Base-by-base conservation (phyloP, 2,113 vertebrate genomes). In the Chascanopsetta lugubris region DNA sequence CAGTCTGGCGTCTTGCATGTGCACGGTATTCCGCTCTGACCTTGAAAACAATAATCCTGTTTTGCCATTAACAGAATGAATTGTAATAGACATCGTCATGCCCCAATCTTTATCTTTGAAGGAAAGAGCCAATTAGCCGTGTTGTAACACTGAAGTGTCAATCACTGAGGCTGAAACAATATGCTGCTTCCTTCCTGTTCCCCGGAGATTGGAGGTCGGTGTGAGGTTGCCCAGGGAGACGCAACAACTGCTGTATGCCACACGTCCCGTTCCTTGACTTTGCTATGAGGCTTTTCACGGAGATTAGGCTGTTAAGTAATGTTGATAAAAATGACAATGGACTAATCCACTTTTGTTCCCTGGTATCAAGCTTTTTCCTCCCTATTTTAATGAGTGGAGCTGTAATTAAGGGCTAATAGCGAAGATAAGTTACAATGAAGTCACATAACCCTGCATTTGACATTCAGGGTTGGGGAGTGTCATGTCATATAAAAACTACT, bases 11-110 rank as follows among this genome's bases (percentile, higher is more conserved):
- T 60, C 18, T 47, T 74, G 58, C 49, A 76, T 53, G 50, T 18
- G 26, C 4, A 49, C 8, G 12, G 34, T 38, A n/a, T 26, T 57
- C 57, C 8, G 38, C 61, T 68, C 18, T 73, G 76, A 86, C 89
- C 85, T 90, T 89, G 79, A 85, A 90, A 86, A 87, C 79, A 88
- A 88, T 85, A 75, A 79, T 42, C 68, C 69, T 74, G 74, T 79
- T 75, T 60, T 69, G 54, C 70, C 47, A 71, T 77, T 83, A 87
- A 86, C 64, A 78, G 64, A 80, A 79, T 85, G 69, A 83, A 91
- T 83, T 81, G 72, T 85, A 80, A 85, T 87, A 30, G 78, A 77
- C 72, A 78, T 75, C 30, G 55, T 76, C 72, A 75, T 77, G 67
- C 81, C 77, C 72, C 54, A 78, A 57, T 90, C 82, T 87, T 86